Base-by-base conservation (phyloP, 2,888 invertebrate genomes). In the Euplexia lucipara region DNA sequence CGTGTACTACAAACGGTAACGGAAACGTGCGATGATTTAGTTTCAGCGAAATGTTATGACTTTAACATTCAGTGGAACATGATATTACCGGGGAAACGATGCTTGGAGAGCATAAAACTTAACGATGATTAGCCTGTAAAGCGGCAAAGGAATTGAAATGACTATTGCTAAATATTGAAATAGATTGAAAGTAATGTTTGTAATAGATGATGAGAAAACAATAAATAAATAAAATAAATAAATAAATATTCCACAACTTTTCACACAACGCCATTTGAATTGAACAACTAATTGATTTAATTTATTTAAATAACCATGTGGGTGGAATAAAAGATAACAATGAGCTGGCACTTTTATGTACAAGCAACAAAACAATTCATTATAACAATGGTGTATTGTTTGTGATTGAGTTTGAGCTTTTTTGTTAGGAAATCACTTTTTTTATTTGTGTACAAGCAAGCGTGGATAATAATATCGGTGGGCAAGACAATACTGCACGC, bases 381-480 rank as follows among this genome's bases (percentile, higher is more conserved):
- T 90, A 87, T 82, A 87, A 92, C 92, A 93, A 94, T 93, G 86
- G 86, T 57, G 82, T 86, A 94, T 94, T 94, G 94, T 94, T 92
- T 91, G 85, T 90, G 87, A 88, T 90, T 88, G 76, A 79, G 84
- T 86, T 83, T 83, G 79, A 87, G 83, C 76, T 80, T 87, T 90
- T 89, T 90, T 90, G 86, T 88, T 87, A 78, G 82, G 85, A 88
- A 89, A 90, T 90, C 82, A 87, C 82, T 86, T 88, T 86, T 68
- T 90, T 88, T 90, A 84, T 81, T 82, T 81, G 69, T 71, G 42
- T 54, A 77, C 56, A 67, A 61, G 73, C 75, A 65, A 77, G 80
- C 79, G 79, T 82, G 69, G 78, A 83, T 85, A 83, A 82, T 84
- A 45, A 83, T 86, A 83, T 85, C 84, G 47, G 87, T 88, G 86